phyloP scores from a whole-genome alignment of 64 coral and sea anemone genomes.

The Cladopsammia gracilis region DNA sequence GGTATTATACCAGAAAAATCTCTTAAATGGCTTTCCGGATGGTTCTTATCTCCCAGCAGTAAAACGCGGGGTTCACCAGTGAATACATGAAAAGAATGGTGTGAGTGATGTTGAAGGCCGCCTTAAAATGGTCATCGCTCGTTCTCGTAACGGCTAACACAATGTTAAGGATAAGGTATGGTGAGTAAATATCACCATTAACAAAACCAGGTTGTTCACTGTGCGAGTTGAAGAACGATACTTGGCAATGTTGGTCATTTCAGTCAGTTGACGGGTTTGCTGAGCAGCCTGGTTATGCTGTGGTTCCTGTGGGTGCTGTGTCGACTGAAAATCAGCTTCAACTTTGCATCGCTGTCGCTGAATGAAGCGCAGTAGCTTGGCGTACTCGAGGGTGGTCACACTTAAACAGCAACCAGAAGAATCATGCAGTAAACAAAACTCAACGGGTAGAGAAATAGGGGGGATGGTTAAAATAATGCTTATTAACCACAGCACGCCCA shows the following conservation, averaged over 20 bases:
- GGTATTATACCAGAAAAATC: background rate
- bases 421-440: slow-evolving; percentile 20
- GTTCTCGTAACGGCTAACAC: background rate
- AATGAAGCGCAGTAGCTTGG: slow-evolving; percentile 17
- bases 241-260: background rate
- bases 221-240: background rate
- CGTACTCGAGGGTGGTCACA: background rate
- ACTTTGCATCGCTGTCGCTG: background rate
- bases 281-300: background rate
- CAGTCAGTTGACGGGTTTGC: background rate
- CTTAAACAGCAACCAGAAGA: background rate
- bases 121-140: slow-evolving; percentile 7
- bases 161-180: background rate
- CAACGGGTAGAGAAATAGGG: background rate
- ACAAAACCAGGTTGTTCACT: background rate
- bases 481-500: background rate
- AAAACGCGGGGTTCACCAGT: background rate
- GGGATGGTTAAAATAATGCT: background rate
- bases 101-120: slow-evolving; percentile 25
- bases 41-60: slow-evolving; percentile 9
- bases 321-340: background rate
- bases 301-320: background rate
- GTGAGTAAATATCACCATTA: slow-evolving; percentile 18
- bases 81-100: slow-evolving; percentile 30
- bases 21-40: background rate